These are phyloP conservation scores for Sthenelais limicola DNA, from an alignment of 2,888 invertebrate genomes.

Conservation along the genomic window DNA sequence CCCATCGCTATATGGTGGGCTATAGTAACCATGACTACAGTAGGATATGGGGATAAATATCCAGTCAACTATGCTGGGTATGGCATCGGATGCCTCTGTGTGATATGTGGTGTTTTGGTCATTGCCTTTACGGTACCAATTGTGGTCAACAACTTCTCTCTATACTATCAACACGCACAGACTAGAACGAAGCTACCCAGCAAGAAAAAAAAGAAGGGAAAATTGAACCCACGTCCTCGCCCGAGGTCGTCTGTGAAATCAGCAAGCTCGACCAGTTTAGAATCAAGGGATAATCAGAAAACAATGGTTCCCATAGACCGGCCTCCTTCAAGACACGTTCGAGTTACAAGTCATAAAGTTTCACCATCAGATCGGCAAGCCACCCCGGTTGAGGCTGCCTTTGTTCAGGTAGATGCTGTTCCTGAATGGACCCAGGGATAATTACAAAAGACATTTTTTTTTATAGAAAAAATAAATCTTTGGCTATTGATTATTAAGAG, in stretches of 20 bases:
- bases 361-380: too few species aligned
- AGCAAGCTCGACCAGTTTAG: too few species aligned
- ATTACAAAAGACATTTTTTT: too few species aligned
- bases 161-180: slow-evolving; percentile 71
- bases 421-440: too few species aligned
- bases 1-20: slow-evolving; percentile 72
- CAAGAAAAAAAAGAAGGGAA: neutral
- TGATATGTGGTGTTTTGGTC: slow-evolving; percentile 68
- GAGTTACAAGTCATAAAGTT: too few species aligned
- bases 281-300: too few species aligned
- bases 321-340: too few species aligned
- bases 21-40: slow-evolving; percentile 72
- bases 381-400: too few species aligned
- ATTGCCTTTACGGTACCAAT: slow-evolving; percentile 71
- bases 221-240: neutral
- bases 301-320: too few species aligned
- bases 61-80: slow-evolving; percentile 60
- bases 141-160: slow-evolving; percentile 70
- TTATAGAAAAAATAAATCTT: too few species aligned
- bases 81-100: slow-evolving; percentile 67
- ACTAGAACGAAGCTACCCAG: slow-evolving; percentile 53
- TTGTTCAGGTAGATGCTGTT: too few species aligned
- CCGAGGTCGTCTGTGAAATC: neutral
- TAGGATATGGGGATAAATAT: slow-evolving; percentile 70
- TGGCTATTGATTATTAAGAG: too few species aligned